Evolutionary conservation across 2,797 vertebrate genomes (phyloP), one percentile per base, ranked within the genome.

Genomic region (Salarias fasciatus): DNA sequence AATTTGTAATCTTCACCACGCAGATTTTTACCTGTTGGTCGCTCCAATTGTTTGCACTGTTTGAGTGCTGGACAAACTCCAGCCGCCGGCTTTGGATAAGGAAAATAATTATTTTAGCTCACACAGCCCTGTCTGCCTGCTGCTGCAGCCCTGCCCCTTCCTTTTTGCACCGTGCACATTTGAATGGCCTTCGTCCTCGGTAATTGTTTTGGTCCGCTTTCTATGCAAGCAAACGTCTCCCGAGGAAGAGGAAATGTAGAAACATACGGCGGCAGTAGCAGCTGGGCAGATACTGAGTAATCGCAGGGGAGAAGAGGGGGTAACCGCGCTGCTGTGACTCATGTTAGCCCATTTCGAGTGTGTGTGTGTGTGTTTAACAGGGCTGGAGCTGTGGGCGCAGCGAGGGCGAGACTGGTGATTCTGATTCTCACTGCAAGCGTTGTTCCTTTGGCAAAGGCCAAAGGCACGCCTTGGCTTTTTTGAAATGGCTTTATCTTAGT

Each of bases 281-380:
- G 80, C 81, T 82, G 79, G 73, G 63, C 72, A 82, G 85, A 81
- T 86, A 79, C 83, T 84, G 75, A 85, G 80, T 89, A 86, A 90
- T 90, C 56, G 29, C 78, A 45, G 72, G 68, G 73, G 68, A 83
- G 73, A 50, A 52, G 47, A 51, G 66, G 67, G 86, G 82, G 75
- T 56, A 84, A 76, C 62, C 60, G 62, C 49, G n/a, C 69, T 33
- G 74, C 70, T 61, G 82, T 92, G 89, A 92, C 79, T 91, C 88
- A 86, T 77, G 68, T 52, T 57, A 64, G 75, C 72, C 75, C 53
- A 58, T 46, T 66, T 65, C n/a, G n/a, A n/a, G n/a, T n/a, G n/a
- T 65, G 62, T 71, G 73, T 69, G 63, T 79, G 75, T 88, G 76
- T 85, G 63, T 77, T 77, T 83, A 87, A 79, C 76, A 79, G 68